Conservation (phyloP, 2,113 vertebrate genomes). For the Limnothrissa miodon region DNA sequence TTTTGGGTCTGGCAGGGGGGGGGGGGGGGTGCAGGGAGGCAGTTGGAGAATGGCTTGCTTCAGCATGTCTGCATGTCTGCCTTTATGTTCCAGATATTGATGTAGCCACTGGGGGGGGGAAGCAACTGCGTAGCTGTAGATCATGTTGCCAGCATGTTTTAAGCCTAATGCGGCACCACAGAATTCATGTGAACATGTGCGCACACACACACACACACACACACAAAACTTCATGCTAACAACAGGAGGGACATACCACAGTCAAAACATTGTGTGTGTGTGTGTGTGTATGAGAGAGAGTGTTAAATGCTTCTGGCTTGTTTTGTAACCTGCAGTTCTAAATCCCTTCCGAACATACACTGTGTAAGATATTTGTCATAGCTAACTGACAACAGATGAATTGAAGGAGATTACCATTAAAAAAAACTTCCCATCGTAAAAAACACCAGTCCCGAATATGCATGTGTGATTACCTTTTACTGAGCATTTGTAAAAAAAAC, state of each 20-base stretch:
- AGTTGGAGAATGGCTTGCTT: constrained; percentile 28
- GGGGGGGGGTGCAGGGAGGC: not conserved
- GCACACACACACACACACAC: constrained; percentile 11
- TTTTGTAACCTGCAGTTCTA: not conserved
- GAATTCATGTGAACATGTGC: not conserved
- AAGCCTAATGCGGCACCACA: constrained; percentile 13
- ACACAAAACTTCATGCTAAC: not conserved
- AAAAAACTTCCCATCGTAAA: not conserved
- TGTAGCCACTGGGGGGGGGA: not conserved
- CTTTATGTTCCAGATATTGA: constrained; percentile 4
- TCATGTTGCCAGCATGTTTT: constrained; percentile 15
- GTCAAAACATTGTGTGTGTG: not conserved
- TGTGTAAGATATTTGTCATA: not conserved
- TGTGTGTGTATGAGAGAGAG: not conserved
- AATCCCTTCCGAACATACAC: too few species aligned
- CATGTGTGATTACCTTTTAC: constrained; percentile 77
- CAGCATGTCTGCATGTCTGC: constrained; percentile 29
- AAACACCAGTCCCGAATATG: not conserved
- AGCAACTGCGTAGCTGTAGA: not conserved
- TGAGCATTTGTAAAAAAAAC: constrained; percentile 92
- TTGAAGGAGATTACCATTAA: not conserved
- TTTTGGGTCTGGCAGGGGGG: not conserved
- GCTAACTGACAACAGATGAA: not conserved
- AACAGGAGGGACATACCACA: not conserved
- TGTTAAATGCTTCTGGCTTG: not conserved